Evolutionary conservation across 2,113 vertebrate species (phyloP).

Genomic region (Fregata magnificens): DNA sequence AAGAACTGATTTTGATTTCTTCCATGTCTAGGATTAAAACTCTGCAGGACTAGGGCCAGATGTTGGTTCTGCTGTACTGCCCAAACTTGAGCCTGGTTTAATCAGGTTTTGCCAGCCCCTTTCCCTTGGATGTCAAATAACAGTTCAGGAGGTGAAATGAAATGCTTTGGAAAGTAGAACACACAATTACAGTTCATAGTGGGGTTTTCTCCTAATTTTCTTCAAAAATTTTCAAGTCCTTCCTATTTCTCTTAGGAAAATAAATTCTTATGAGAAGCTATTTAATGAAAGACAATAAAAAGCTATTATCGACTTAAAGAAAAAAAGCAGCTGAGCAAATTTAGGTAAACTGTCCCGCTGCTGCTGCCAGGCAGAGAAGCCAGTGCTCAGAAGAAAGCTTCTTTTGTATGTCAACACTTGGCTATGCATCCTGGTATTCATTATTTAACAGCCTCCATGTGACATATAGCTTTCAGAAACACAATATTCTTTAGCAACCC

Average conservation of each 20-base stretch:
- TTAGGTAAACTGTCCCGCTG: not conserved
- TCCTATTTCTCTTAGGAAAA: not conserved
- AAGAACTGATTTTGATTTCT: not conserved
- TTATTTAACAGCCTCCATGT: slow-evolving; percentile 29
- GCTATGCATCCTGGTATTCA: not conserved
- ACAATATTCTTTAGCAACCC: not conserved
- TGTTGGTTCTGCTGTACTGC: not conserved
- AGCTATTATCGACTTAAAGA: not conserved
- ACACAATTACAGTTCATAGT: not conserved
- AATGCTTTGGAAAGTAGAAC: not conserved
- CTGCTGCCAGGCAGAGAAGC: not conserved
- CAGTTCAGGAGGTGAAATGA: not conserved
- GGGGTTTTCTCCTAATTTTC: not conserved
- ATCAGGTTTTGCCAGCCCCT: not conserved
- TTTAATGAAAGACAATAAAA: not conserved
- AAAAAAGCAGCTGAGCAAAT: not conserved
- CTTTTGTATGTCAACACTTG: not conserved
- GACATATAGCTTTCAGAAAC: not conserved
- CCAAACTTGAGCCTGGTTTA: not conserved
- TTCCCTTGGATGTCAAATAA: not conserved
- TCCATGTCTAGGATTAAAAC: not conserved
- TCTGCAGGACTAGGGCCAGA: not conserved
- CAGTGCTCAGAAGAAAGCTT: not conserved
- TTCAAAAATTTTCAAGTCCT: not conserved
- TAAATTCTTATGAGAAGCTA: not conserved